A percentile compares a stretch with the other conserved stretches of the same genome.
These are phyloP conservation scores for Parascotia fuliginaria DNA, from an alignment of 2,888 invertebrate genomes.

Conservation along the genomic window DNA sequence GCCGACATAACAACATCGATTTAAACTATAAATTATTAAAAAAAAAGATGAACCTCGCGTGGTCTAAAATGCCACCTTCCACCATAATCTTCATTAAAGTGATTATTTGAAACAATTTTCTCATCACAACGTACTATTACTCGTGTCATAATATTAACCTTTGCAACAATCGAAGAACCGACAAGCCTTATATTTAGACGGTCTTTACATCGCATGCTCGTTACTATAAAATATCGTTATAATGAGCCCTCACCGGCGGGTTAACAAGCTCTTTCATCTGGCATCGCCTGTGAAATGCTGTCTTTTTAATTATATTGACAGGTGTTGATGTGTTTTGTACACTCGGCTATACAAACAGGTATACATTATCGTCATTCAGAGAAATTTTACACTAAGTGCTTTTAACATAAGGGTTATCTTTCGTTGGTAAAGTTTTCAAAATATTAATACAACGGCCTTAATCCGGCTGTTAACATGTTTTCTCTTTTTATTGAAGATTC, in stretches of 20 bases:
- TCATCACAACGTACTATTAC: constrained; percentile 18
- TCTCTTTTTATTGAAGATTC: constrained; percentile 41
- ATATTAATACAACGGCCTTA: constrained; percentile 12
- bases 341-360: constrained; percentile 16
- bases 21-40: constrained; percentile 1
- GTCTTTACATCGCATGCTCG: constrained; percentile 50
- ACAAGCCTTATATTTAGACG: constrained; percentile 39
- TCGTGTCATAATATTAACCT: constrained; percentile 48
- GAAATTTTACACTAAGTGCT: constrained; percentile 8
- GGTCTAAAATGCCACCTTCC: constrained; percentile 28
- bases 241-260: constrained; percentile 63
- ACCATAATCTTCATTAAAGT: constrained; percentile 28
- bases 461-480: constrained; percentile 31
- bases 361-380: background rate
- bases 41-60: constrained; percentile 3
- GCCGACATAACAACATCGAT: background rate
- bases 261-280: constrained; percentile 74
- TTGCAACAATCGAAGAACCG: constrained; percentile 21
- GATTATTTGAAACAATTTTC: constrained; percentile 41
- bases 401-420: constrained; percentile 9
- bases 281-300: constrained; percentile 59
- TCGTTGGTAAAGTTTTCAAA: background rate
- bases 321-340: constrained; percentile 56
- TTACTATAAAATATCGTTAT: constrained; percentile 70
- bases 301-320: constrained; percentile 75